Percentiles rank a stretch among this genome's conserved stretches.
Conservation (phyloP, 2,113 vertebrate genomes). For the Pluvialis apricaria region DNA sequence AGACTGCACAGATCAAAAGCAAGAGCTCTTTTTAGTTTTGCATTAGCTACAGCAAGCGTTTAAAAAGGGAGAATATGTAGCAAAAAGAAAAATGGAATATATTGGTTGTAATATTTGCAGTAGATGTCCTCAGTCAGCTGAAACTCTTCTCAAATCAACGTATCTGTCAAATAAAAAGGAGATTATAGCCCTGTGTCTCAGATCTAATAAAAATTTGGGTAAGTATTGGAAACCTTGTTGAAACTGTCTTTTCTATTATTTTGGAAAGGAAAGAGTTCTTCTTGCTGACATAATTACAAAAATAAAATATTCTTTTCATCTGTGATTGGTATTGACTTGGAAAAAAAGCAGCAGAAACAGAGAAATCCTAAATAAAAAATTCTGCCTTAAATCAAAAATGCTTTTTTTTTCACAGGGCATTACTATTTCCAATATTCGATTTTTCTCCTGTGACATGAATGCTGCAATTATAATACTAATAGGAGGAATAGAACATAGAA, state of each 20-base stretch:
- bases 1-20: not conserved
- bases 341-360: not conserved
- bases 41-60: not conserved
- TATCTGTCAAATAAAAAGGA: not conserved
- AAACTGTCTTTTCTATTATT: not conserved
- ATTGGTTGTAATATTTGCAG: not conserved
- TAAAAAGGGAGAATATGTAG: not conserved
- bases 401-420: not conserved
- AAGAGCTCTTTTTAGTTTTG: not conserved
- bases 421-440: not conserved
- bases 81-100: not conserved
- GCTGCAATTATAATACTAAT: not conserved
- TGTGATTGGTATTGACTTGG: not conserved
- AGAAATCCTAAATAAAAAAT: not conserved
- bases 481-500: not conserved
- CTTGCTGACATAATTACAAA: not conserved
- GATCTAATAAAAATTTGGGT: not conserved
- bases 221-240: not conserved
- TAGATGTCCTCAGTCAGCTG: not conserved
- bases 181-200: not conserved
- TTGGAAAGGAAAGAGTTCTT: not conserved
- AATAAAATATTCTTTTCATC: not conserved
- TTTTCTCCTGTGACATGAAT: not conserved
- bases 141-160: not conserved
- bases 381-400: not conserved